A percentile compares a stretch with the other conserved stretches of the same genome.
These are phyloP conservation scores for Trachelus tabidus DNA, from an alignment of 2,888 invertebrate genomes.

Conservation along the genomic window DNA sequence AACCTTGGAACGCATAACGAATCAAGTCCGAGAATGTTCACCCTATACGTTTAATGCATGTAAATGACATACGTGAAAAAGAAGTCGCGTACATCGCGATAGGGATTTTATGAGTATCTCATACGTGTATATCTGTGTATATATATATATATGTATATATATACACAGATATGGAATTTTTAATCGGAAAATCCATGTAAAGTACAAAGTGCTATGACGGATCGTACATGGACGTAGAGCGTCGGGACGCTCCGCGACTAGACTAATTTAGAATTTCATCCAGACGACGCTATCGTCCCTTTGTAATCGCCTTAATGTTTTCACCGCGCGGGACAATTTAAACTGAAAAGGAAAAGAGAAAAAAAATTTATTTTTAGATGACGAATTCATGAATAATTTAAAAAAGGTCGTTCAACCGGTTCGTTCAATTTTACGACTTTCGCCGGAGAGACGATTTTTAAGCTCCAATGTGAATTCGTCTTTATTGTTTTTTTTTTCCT, in stretches of 20 bases:
- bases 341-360: slow-evolving; percentile 20
- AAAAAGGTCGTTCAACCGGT: slow-evolving; percentile 38
- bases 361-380: slow-evolving; percentile 27
- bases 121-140: background rate
- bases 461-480: background rate
- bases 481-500: background rate
- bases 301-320: slow-evolving; percentile 45
- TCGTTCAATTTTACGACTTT: slow-evolving; percentile 39
- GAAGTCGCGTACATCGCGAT: background rate
- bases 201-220: background rate
- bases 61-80: background rate
- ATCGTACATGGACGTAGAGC: background rate
- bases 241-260: background rate
- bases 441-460: slow-evolving; percentile 3
- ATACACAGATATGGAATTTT: background rate
- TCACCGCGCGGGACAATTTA: slow-evolving; percentile 25
- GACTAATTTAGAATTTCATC: background rate
- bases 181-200: background rate
- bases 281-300: slow-evolving; percentile 25
- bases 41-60: background rate
- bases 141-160: too few species aligned
- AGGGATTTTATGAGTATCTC: background rate
- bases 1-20: background rate
- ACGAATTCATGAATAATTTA: slow-evolving; percentile 52
- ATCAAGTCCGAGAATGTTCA: background rate